phyloP scores from a whole-genome alignment of 2,797 vertebrate species.

The Rhinoraja longicauda region DNA sequence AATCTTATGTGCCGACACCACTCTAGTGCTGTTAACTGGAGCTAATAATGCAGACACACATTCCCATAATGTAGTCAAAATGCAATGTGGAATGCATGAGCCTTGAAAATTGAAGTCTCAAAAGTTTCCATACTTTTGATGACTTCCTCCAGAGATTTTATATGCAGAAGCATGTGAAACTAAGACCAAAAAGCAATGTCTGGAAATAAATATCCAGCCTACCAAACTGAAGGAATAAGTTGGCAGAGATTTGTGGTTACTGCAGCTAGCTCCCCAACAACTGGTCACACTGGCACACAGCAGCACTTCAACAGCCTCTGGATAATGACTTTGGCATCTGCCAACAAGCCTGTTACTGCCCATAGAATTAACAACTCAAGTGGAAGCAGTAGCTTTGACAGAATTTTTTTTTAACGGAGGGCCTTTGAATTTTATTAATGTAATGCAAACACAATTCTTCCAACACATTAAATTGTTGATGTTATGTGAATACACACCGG shows the following conservation, averaged over 20 bases:
- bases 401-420: conserved; percentile 88
- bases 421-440: conserved; percentile 99
- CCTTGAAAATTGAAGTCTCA: conserved; percentile 28
- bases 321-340: conserved; percentile 99
- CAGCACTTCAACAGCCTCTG: conserved; percentile 89
- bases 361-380: conserved; percentile 98
- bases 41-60: conserved; percentile 1
- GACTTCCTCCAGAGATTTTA: conserved; percentile 67
- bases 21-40: conserved; percentile 10
- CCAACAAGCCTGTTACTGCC: conserved; percentile 85
- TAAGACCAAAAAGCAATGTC: conserved; percentile 81
- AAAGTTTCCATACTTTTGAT: conserved; percentile 63
- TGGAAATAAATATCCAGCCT: conserved; percentile 84
- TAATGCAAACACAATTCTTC: conserved; percentile 99
- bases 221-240: conserved; percentile 90
- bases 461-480: conserved; percentile 99
- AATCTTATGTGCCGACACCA: background rate
- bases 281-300: conserved; percentile 90
- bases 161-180: conserved; percentile 53
- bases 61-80: conserved; percentile 37
- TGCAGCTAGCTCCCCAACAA: conserved; percentile 81
- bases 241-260: conserved; percentile 79
- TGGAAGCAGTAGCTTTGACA: conserved; percentile 88
- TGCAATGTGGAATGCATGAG: background rate
- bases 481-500: conserved; percentile 99